Evolutionary conservation across 2,797 vertebrate genomes (phyloP), one percentile per base, ranked within the genome.

Genomic region (Liparis tanakae): DNA sequence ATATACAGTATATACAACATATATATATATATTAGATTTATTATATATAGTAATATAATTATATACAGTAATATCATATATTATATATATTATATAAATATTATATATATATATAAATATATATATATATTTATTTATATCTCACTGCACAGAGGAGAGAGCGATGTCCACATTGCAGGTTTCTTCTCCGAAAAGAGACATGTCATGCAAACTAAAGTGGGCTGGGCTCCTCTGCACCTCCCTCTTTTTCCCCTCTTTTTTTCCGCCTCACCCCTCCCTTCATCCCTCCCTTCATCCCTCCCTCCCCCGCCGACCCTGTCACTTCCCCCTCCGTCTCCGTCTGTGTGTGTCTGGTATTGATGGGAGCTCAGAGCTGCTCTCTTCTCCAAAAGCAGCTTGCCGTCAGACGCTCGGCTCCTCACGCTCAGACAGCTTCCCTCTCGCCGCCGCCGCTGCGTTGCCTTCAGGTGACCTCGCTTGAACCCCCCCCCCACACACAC

Each of bases 401-500:
- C 83, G 78, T 73, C 84, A 89, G 87, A 87, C 60, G 53, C 69
- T 87, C 76, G 20, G 80, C n/a, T n/a, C n/a, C 84, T 88, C 84
- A 54, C 70, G 63, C 77, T 88, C 76, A 74, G 66, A 84, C 84
- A 78, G 82, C 80, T n/a, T n/a, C n/a, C n/a, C n/a, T n/a, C 65
- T 73, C 53, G 43, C 55, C 46, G 76, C 67, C 59, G 41, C 68
- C 56, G 58, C 72, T 60, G 41, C 78, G 76, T 86, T 88, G 81
- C 80, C 79, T 85, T 78, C 57, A 30, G 72, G 74, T 85, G 86
- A 88, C 88, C 88, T 86, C 34, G 37, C 72, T 75, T 74, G 77
- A 89, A 85, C 81, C 55, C 13, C 36, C n/a, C n/a, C n/a, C n/a
- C n/a, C n/a, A n/a, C n/a, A n/a, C n/a, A n/a, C n/a, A n/a, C n/a